Conservation (phyloP, 2,797 vertebrate genomes). For the Gallinago solitaria region DNA sequence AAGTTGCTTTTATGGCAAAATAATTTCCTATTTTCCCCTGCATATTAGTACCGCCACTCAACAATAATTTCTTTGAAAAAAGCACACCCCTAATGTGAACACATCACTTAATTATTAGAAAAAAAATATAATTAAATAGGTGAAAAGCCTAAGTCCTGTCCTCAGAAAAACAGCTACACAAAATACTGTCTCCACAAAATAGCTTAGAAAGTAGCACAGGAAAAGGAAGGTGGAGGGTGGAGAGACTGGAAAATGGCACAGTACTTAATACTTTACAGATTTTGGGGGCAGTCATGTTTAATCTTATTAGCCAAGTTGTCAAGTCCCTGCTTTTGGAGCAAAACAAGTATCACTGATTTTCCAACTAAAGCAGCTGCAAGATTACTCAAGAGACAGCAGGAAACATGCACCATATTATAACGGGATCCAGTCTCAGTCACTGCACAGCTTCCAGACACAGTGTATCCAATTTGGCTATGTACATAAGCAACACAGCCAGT, state of each 20-base stretch:
- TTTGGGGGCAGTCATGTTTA: not conserved
- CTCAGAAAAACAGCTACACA: not conserved
- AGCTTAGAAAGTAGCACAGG: not conserved
- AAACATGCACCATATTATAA: not conserved
- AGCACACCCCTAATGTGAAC: not conserved
- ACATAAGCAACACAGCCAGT: not conserved
- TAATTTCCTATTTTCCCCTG: not conserved
- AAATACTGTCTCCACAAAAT: not conserved
- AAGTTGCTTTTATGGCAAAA: conserved; percentile 5
- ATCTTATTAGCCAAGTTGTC: not conserved
- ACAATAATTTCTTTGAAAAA: not conserved
- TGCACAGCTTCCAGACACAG: not conserved
- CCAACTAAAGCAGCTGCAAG: conserved; percentile 25
- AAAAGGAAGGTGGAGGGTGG: not conserved
- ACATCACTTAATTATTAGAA: not conserved
- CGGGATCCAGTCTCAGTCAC: not conserved
- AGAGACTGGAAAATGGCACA: not conserved
- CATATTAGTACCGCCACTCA: not conserved
- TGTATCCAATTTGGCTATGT: rapidly evolving
- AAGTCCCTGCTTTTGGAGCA: not conserved
- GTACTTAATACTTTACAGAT: not conserved
- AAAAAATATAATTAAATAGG: not conserved
- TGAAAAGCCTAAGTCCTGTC: not conserved
- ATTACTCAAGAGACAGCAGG: not conserved
- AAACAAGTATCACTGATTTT: conserved; percentile 40